A percentile compares a stretch with the other conserved stretches of the same genome.
Conservation (phyloP, 2,888 invertebrate species). For the Steinernema carpocapsae region DNA sequence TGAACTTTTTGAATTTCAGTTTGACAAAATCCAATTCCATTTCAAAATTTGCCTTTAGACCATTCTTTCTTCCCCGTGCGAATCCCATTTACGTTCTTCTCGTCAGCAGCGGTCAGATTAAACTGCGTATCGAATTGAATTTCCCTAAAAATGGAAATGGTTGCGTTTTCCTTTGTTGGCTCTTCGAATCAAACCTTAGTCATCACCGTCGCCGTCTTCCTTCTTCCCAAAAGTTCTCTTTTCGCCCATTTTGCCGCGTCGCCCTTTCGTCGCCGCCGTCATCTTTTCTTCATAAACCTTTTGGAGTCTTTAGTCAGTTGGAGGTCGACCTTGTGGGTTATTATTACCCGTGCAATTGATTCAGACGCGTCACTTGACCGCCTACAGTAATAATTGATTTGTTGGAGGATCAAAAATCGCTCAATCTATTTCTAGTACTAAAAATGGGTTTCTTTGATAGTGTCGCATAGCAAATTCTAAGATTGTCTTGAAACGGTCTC, state of each 20-base stretch:
- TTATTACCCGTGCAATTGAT: slow-evolving; percentile 27
- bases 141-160: too few species aligned
- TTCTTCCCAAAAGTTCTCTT: background rate
- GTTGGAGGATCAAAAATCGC: too few species aligned
- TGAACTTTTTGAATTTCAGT: too few species aligned
- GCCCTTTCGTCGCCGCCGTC: background rate
- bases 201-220: background rate
- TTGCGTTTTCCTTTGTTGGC: slow-evolving; percentile 7
- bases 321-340: slow-evolving; percentile 27
- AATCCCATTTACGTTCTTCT: too few species aligned
- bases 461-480: too few species aligned
- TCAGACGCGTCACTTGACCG: slow-evolving; percentile 18
- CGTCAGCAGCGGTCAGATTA: too few species aligned
- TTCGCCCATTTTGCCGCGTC: background rate
- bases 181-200: slow-evolving; percentile 8
- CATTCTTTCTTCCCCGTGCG: too few species aligned
- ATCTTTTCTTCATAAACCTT: slow-evolving; percentile 6
- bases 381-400: slow-evolving; percentile 32
- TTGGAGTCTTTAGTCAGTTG: background rate
- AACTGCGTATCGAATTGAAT: too few species aligned
- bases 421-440: too few species aligned
- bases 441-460: too few species aligned
- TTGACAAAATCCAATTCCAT: too few species aligned
- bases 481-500: slow-evolving; percentile 15
- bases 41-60: too few species aligned